A percentile compares a stretch with the other conserved stretches of the same genome.
Conservation (phyloP, 2,888 invertebrate species). For the Uropetala carovei region DNA sequence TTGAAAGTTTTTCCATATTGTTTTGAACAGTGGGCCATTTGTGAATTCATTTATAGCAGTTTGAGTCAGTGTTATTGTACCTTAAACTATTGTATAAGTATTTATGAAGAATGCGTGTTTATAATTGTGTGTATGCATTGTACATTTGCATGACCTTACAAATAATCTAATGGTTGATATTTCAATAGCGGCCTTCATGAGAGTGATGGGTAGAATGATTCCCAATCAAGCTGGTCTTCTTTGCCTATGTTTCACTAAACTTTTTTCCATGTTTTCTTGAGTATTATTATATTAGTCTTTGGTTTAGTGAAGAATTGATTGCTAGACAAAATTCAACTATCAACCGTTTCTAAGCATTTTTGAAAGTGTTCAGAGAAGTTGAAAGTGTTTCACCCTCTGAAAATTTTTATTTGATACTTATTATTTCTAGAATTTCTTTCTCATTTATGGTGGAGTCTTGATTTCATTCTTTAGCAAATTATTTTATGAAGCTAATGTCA, state of each 20-base stretch:
- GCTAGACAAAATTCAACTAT: too few relatives aligned
- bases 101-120: slow-evolving; percentile 54
- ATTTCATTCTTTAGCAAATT: too few relatives aligned
- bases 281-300: background rate
- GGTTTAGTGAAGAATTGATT: too few relatives aligned
- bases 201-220: slow-evolving; percentile 53
- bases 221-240: slow-evolving; percentile 63
- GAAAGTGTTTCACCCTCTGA: too few relatives aligned
- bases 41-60: slow-evolving; percentile 44
- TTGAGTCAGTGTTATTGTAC: slow-evolving; percentile 63
- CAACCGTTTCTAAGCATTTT: too few relatives aligned
- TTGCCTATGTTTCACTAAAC: slow-evolving; percentile 4
- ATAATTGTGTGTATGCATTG: slow-evolving; percentile 47
- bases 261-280: background rate
- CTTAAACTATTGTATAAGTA: slow-evolving; percentile 63
- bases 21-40: slow-evolving; percentile 63
- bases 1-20: slow-evolving; percentile 31
- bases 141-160: slow-evolving; percentile 58
- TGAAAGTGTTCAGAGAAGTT: too few relatives aligned
- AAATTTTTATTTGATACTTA: too few relatives aligned
- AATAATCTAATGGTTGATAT: slow-evolving; percentile 55
- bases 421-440: too few relatives aligned
- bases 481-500: too few relatives aligned
- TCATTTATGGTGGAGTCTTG: too few relatives aligned
- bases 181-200: slow-evolving; percentile 61